These are phyloP conservation scores for Tamias sibiricus DNA, from an alignment of 2,113 vertebrate species.

Conservation along the genomic window DNA sequence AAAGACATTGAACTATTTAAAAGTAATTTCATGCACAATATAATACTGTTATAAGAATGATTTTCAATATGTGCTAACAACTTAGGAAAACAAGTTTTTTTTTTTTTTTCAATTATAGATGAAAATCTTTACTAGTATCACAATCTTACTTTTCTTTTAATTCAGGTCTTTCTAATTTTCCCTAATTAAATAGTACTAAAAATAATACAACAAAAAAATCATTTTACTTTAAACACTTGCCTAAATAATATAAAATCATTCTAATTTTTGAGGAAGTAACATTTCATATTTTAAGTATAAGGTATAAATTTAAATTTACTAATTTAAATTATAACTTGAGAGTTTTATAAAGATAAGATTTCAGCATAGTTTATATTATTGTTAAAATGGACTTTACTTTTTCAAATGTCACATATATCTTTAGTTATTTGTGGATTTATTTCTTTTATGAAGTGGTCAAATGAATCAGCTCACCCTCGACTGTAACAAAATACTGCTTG, in stretches of 20 bases:
- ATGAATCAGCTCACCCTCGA: constrained; percentile 88
- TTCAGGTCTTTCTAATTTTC: constrained; percentile 38
- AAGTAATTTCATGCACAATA: constrained; percentile 37
- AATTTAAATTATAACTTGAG: constrained; percentile 41
- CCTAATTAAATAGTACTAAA: constrained; percentile 16
- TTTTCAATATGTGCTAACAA: constrained; percentile 50
- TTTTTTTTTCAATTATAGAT: constrained; percentile 55
- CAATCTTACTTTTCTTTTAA: constrained; percentile 35
- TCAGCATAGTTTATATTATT: constrained; percentile 47
- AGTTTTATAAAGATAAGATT: constrained; percentile 46
- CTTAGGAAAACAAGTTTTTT: constrained; percentile 50
- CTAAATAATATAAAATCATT: constrained; percentile 19
- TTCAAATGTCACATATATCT: constrained; percentile 15
- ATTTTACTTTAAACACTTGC: constrained; percentile 24
- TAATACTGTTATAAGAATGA: background rate
- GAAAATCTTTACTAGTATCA: constrained; percentile 25
- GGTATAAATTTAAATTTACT: constrained; percentile 41
- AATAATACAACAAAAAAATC: constrained; percentile 13
- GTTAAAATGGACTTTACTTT: constrained; percentile 32
- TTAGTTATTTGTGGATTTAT: constrained; percentile 68
- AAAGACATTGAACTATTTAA: constrained; percentile 26
- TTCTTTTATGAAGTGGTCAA: constrained; percentile 84
- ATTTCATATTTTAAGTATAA: constrained; percentile 46
- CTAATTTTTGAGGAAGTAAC: constrained; percentile 20
- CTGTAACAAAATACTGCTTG: constrained; percentile 89